Conservation (phyloP, 2,113 vertebrate species). For the Podocnemis expansa region DNA sequence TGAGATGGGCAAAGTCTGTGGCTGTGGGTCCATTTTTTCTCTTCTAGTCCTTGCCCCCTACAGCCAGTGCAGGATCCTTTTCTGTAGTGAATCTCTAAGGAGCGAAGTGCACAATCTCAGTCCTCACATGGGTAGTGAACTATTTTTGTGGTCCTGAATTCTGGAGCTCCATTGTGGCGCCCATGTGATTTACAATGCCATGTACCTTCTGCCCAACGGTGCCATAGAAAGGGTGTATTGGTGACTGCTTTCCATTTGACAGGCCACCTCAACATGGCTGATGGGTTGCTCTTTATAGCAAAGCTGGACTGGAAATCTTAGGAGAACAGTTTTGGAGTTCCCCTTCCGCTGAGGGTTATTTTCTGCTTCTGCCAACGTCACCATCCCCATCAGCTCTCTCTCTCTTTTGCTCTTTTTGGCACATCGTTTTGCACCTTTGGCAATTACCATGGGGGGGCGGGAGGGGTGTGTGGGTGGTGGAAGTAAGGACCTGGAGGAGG, state of each 20-base stretch:
- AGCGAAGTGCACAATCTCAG: not conserved
- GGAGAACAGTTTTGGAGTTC: not conserved
- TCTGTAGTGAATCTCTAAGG: not conserved
- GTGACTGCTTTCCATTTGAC: not conserved
- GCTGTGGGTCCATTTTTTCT: not conserved
- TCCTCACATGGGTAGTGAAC: not conserved
- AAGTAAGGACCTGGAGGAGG: not conserved
- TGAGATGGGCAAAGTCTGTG: not conserved
- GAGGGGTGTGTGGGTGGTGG: too few relatives aligned
- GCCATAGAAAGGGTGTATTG: not conserved
- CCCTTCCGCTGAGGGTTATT: not conserved
- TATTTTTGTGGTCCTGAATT: not conserved
- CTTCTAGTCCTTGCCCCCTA: not conserved
- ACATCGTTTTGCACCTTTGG: not conserved
- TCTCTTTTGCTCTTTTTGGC: not conserved
- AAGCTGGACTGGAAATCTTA: not conserved
- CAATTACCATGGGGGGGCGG: not conserved
- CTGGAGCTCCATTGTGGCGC: not conserved
- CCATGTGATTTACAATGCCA: not conserved
- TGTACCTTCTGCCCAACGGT: not conserved
- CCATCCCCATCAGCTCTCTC: not conserved
- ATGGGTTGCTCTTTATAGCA: not conserved
- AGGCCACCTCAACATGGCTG: not conserved
- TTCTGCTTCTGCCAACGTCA: not conserved
- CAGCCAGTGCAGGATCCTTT: not conserved